These are phyloP conservation scores for Celastrina argiolus DNA, from an alignment of 2,888 invertebrate genomes.

Conservation along the genomic window DNA sequence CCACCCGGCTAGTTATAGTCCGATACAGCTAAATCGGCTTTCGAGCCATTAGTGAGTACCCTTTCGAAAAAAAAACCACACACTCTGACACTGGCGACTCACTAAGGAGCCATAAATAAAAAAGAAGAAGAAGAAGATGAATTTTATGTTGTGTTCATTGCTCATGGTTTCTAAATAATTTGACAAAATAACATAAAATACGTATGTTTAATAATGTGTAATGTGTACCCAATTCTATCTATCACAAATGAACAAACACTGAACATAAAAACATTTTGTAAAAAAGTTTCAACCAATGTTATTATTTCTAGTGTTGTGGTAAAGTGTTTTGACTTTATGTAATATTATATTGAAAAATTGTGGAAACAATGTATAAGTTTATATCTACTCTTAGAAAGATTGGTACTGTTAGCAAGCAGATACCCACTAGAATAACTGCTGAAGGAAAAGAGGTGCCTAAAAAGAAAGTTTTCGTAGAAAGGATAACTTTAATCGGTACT, in stretches of 20 bases:
- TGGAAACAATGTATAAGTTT: not conserved
- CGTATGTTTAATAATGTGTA: no score
- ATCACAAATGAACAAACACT: not conserved
- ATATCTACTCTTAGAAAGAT: conserved; percentile 39
- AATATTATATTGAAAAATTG: not conserved
- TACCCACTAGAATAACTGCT: conserved; percentile 52
- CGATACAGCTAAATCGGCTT: no score
- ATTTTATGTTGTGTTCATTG: no score
- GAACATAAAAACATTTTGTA: not conserved
- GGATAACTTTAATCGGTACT: conserved; percentile 81
- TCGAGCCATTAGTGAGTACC: no score
- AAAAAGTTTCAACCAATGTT: not conserved
- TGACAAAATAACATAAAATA: no score
- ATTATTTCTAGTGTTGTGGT: not conserved
- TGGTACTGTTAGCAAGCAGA: conserved; percentile 43
- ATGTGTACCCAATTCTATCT: no score
- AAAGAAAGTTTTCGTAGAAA: conserved; percentile 56
- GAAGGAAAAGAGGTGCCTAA: conserved; percentile 69
- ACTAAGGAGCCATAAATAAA: no score
- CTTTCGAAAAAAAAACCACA: no score
- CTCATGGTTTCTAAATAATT: no score
- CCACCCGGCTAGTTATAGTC: no score
- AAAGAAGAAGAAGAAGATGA: no score
- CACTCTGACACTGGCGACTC: no score
- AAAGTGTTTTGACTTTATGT: not conserved